phyloP scores from a whole-genome alignment of 2,797 vertebrate genomes.

The Rhinogobio ventralis region DNA sequence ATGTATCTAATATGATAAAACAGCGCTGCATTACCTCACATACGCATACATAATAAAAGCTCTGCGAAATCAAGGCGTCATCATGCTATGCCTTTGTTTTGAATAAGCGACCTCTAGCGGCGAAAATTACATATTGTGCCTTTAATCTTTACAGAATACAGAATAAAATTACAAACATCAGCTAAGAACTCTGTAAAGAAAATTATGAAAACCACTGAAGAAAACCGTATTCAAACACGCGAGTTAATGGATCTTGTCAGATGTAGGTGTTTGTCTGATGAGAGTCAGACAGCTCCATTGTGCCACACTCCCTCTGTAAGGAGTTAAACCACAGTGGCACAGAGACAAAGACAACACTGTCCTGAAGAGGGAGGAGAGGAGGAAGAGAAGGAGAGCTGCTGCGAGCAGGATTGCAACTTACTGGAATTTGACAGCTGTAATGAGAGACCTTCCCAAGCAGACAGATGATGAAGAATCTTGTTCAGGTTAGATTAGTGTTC shows the following conservation, averaged over 20 bases:
- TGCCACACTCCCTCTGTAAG: constrained; percentile 60
- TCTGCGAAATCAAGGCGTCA: too few species aligned
- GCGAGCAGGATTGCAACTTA: constrained; percentile 32
- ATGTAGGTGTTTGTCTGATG: constrained; percentile 55
- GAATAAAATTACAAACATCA: background rate
- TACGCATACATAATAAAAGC: too few species aligned
- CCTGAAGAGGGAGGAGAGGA: constrained; percentile 48
- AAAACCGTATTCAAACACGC: constrained; percentile 37
- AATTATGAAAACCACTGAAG: background rate
- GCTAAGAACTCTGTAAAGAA: background rate
- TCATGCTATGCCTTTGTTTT: too few species aligned
- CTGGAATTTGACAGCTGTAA: constrained; percentile 51
- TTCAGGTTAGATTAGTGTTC: constrained; percentile 37
- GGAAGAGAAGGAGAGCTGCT: constrained; percentile 51
- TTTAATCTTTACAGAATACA: background rate
- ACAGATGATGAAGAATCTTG: constrained; percentile 26
- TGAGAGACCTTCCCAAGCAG: constrained; percentile 43
- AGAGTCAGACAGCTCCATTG: constrained; percentile 63
- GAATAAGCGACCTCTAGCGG: too few species aligned
- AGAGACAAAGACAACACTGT: constrained; percentile 71
- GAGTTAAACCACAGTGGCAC: constrained; percentile 66
- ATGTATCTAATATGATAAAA: too few species aligned
- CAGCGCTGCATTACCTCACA: too few species aligned
- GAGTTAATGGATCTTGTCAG: constrained; percentile 43
- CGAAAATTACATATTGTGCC: too few species aligned